phyloP scores from a whole-genome alignment of 1,140 invertebrate species.

The Orchesella cincta region DNA sequence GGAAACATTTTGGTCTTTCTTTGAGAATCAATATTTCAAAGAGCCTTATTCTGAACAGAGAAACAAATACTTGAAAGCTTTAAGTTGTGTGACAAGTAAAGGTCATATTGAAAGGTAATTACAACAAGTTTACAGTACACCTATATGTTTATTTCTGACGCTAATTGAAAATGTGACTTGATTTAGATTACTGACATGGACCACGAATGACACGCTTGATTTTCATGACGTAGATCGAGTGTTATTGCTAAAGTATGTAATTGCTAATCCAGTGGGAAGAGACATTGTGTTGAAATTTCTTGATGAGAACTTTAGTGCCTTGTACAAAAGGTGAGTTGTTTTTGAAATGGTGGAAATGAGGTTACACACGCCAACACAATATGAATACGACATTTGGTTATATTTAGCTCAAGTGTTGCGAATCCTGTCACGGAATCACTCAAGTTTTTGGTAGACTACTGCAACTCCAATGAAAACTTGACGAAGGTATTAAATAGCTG shows the following conservation, averaged over 20 bases:
- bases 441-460: slow-evolving; percentile 15
- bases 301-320: slow-evolving; percentile 22
- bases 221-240: slow-evolving; percentile 37
- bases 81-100: not conserved
- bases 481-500: no score
- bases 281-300: slow-evolving; percentile 19
- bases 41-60: not conserved
- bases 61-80: slow-evolving; percentile 18
- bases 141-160: not conserved
- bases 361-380: not conserved
- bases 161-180: not conserved
- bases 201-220: slow-evolving; percentile 18
- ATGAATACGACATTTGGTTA: not conserved
- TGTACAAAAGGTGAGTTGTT: slow-evolving; percentile 37
- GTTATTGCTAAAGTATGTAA: slow-evolving; percentile 23
- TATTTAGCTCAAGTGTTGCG: slow-evolving; percentile 23
- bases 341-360: not conserved
- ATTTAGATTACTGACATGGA: slow-evolving; percentile 33
- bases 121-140: not conserved
- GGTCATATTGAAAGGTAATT: not conserved
- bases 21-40: not conserved
- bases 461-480: slow-evolving; percentile 16
- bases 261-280: slow-evolving; percentile 27
- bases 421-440: slow-evolving; percentile 37
- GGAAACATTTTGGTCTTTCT: not conserved